Conservation (phyloP, 2,797 vertebrate species). For the Capromys pilorides region DNA sequence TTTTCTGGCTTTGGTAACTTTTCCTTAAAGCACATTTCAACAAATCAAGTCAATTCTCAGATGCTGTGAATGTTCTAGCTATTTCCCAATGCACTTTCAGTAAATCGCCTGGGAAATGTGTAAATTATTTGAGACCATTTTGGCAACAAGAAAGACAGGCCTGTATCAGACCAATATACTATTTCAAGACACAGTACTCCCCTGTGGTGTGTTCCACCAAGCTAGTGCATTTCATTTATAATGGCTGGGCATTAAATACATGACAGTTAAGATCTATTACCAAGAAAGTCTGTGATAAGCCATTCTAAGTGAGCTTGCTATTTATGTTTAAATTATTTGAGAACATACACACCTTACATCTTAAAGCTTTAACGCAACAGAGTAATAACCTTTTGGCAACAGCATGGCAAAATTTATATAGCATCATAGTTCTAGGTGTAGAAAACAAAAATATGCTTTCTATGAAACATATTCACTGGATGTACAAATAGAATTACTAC, state of each 20-base stretch:
- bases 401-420: neutral
- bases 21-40: slow-evolving; percentile 60
- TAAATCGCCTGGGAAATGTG: slow-evolving; percentile 26
- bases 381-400: neutral
- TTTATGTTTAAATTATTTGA: neutral
- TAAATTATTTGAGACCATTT: slow-evolving; percentile 59
- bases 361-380: neutral
- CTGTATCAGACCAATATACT: neutral
- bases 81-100: slow-evolving; percentile 51
- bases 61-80: neutral
- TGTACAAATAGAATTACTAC: neutral
- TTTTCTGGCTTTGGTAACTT: slow-evolving; percentile 51
- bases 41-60: slow-evolving; percentile 59
- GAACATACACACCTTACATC: neutral
- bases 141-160: slow-evolving; percentile 43
- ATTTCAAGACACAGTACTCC: slow-evolving; percentile 41
- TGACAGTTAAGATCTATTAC: slow-evolving; percentile 25
- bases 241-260: slow-evolving; percentile 48
- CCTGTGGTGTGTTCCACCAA: neutral
- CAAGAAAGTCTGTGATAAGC: slow-evolving; percentile 3
- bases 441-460: neutral
- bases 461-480: neutral
- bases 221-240: slow-evolving; percentile 46
- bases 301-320: slow-evolving; percentile 1
- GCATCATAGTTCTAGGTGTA: neutral